Base-by-base conservation (phyloP, 2,113 vertebrate genomes). In the Epinephelus fuscoguttatus region DNA sequence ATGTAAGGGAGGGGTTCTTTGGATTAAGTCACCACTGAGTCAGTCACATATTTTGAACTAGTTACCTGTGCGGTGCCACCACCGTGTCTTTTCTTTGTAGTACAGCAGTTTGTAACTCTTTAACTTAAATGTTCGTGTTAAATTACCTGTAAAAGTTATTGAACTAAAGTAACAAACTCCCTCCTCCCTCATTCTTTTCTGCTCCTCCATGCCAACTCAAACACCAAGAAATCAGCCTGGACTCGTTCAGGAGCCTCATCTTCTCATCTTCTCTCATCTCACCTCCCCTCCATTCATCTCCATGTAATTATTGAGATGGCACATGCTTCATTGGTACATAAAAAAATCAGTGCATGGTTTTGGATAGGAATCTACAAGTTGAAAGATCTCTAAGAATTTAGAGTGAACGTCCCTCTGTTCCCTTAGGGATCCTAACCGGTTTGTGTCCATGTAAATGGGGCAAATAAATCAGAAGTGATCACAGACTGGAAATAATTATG, bases 141-240 rank as follows among this genome's bases (percentile, higher is more conserved):
- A 53, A 70, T n/a, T 2, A 21, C n/a, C 19, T 40, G 21, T 50
- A 57, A 66, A 79, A 21, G 30, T 21, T 37, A 63, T 21, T 53
- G 13, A 18, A 59, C 30, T 59, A 19, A 23, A 33, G 33, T 53
- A 61, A 72, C 53, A 72, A 52, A 42, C 14, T 21, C 23, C 45
- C 66, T 33, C 50, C 60, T 73, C 40, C 72, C 27, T 81, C 66
- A 74, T 77, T 75, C 70, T 18, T 61, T 60, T 17, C 14, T 47
- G 18, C 60, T 72, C 47, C 72, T 49, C 63, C 15, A 47, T 49
- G 57, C 47, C 64, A 78, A 64, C 37, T 56, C 10, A 74, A 75
- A 80, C 19, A 57, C 19, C 67, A 37, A 56, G 55, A 81, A 57
- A 64, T 79, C 49, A 68, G 70, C 66, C 70, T 12, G 6, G 68